Base-by-base conservation (phyloP, 2,113 vertebrate genomes). In the Columba livia region DNA sequence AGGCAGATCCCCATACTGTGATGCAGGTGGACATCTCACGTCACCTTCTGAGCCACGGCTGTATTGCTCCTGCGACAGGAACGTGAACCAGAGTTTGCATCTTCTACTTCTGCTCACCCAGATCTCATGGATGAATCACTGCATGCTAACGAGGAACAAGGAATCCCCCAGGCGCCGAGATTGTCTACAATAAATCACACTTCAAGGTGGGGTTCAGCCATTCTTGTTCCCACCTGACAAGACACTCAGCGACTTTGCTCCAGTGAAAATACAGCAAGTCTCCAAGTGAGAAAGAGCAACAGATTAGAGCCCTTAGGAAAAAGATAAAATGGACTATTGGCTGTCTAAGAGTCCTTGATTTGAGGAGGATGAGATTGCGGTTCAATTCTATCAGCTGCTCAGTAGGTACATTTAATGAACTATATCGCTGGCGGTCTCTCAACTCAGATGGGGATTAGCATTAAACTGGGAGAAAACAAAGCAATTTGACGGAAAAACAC, bases 331-430 rank as follows among this genome's bases (percentile, higher is more conserved):
- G 73, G 77, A 86, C 79, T 84, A 78, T 54, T 72, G 88, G 93
- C 65, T 92, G 82, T 78, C 91, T 82, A 86, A 88, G 79, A 93
- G 69, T 79, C 69, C 69, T 84, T 75, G 88, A 90, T 95, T 86
- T 84, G 40, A 93, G 89, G 36, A 84, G 65, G 88, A 86, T 79
- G 73, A 73, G 57, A 81, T 4, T 92, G 61, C 7, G 7, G 84
- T 64, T 94, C 93, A 84, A 72, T 94, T 93, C 90, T 96, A 95
- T 87, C 96, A 95, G 93, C 72, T 79, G 77, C 85, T 96, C 79
- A 74, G 42, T 85, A 96, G 69, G 65, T 78, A 53, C 44, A 60
- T 50, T 93, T 88, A 95, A 82, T 81, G 88, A 88, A 89, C 61
- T 65, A 67, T 75, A 57, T 42, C 56, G 79, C 88, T 71, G 84